Evolutionary conservation across 2,888 invertebrate genomes (phyloP).

Genomic region (Oscheius sp.): DNA sequence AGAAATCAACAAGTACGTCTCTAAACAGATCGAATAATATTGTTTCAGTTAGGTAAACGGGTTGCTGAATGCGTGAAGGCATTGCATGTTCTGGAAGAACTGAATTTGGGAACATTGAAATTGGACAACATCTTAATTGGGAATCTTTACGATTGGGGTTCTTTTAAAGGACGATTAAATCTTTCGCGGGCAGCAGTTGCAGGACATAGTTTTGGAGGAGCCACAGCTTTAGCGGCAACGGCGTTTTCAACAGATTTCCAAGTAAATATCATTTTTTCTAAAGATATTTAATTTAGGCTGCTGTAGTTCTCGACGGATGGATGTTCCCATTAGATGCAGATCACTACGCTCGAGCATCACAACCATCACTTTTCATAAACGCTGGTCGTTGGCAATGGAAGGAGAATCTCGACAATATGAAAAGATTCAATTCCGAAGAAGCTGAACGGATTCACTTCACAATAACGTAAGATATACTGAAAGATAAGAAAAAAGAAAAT

Average conservation of each 20-base stretch:
- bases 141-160: conserved; percentile 70
- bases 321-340: conserved; percentile 76
- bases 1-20: conserved; percentile 71
- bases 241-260: conserved; percentile 72
- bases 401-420: conserved; percentile 74
- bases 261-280: conserved; percentile 29
- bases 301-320: conserved; percentile 76
- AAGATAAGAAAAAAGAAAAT: not conserved
- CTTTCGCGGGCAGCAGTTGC: conserved; percentile 72
- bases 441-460: conserved; percentile 45
- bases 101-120: conserved; percentile 70
- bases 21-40: not conserved
- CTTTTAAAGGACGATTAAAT: conserved; percentile 69
- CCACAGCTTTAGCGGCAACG: conserved; percentile 76
- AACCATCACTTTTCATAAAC: conserved; percentile 76
- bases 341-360: conserved; percentile 71
- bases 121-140: conserved; percentile 65
- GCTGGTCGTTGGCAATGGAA: conserved; percentile 75
- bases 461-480: conserved; percentile 33
- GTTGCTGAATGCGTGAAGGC: conserved; percentile 71
- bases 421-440: conserved; percentile 36
- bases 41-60: conserved; percentile 70
- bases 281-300: conserved; percentile 1
- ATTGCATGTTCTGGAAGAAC: conserved; percentile 70
- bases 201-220: conserved; percentile 80